Percentiles rank a stretch among this genome's conserved stretches.
phyloP scores from a whole-genome alignment of 2,113 vertebrate species.

The Dicaeum eximium region DNA sequence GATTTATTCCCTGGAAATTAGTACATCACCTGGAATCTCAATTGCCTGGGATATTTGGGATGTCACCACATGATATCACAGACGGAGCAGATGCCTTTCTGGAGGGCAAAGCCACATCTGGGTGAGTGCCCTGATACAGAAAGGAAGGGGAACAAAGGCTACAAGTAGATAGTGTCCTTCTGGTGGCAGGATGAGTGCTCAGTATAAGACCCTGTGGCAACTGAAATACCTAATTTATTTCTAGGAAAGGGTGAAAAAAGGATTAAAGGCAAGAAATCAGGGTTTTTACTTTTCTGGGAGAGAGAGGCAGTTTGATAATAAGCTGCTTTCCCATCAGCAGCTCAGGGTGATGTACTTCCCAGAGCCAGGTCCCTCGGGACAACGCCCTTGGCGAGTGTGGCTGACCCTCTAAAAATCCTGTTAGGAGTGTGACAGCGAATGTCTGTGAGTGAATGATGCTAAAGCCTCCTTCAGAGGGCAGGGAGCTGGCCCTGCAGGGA shows the following conservation, averaged over 20 bases:
- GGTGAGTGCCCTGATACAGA: background rate
- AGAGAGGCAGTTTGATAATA: background rate
- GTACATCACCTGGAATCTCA: background rate
- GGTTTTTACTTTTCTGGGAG: background rate
- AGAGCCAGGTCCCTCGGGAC: background rate
- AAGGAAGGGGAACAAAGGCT: background rate
- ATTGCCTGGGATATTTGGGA: background rate
- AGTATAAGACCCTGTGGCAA: background rate
- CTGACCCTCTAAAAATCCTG: background rate
- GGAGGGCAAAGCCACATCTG: background rate
- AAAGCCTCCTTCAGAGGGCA: background rate
- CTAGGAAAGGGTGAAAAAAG: slow-evolving; percentile 27
- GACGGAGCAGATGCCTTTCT: background rate
- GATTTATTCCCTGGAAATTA: background rate
- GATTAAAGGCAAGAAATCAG: slow-evolving; percentile 31
- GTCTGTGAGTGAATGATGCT: background rate
- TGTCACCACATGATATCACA: background rate
- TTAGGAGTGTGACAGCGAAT: background rate
- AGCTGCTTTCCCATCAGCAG: background rate
- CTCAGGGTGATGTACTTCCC: background rate
- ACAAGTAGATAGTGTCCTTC: background rate
- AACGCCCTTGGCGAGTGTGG: background rate
- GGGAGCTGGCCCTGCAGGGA: background rate
- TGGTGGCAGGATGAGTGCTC: background rate
- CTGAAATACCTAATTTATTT: slow-evolving; percentile 49